A percentile compares a stretch with the other conserved stretches of the same genome.
phyloP scores from a whole-genome alignment of 1,140 invertebrate genomes.

The Drosophila triauraria region DNA sequence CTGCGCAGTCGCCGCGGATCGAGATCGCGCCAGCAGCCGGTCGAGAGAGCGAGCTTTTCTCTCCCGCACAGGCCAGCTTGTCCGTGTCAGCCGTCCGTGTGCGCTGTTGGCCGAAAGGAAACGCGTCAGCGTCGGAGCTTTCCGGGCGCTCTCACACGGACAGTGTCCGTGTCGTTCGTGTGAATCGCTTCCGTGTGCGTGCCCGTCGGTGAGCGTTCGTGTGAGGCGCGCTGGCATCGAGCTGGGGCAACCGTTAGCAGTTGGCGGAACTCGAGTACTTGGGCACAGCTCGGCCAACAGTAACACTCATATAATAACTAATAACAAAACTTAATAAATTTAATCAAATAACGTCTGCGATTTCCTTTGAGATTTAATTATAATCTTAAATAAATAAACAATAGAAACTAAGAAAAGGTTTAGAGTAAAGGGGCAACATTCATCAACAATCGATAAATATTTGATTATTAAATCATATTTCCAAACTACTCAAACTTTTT shows the following conservation, averaged over 20 bases:
- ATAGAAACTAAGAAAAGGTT: too few species aligned
- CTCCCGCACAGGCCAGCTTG: constrained; percentile 9
- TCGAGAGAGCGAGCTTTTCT: constrained; percentile 56
- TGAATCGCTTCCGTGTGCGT: constrained; percentile 46
- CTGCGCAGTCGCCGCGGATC: constrained; percentile 39
- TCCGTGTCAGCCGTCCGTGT: constrained; percentile 36
- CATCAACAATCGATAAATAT: too few species aligned
- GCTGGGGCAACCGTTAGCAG: constrained; percentile 9
- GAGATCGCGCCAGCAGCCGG: constrained; percentile 51
- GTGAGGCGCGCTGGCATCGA: constrained; percentile 5
- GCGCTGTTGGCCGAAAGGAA: constrained; percentile 50
- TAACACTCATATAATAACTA: background rate
- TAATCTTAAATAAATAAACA: too few species aligned
- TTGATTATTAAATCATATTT: too few species aligned
- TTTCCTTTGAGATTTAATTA: too few species aligned
- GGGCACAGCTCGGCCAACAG: constrained; percentile 26
- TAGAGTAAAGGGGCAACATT: too few species aligned
- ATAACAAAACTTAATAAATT: background rate
- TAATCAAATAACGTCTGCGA: background rate
- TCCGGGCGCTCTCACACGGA: constrained; percentile 56
- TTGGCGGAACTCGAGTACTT: constrained; percentile 50
- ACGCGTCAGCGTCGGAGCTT: constrained; percentile 51
- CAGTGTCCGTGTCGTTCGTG: constrained; percentile 67
- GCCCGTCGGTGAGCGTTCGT: constrained; percentile 42
- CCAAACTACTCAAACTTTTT: too few species aligned